phyloP scores from a whole-genome alignment of 2,113 vertebrate species.

The Notarius quadriscutis region DNA sequence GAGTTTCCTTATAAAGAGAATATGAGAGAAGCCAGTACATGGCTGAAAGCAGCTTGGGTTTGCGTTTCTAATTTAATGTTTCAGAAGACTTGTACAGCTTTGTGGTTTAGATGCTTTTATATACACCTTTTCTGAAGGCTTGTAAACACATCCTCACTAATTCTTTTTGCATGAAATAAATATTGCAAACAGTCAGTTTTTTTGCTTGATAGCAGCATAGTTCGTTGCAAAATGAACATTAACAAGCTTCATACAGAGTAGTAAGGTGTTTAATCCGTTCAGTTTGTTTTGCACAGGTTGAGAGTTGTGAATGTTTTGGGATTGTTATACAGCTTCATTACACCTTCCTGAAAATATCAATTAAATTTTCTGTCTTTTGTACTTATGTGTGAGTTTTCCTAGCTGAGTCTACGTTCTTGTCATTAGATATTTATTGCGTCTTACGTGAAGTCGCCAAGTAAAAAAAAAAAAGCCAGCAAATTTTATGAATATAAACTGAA shows the following conservation, averaged over 20 bases:
- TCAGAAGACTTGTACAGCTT: not conserved
- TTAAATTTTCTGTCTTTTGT: not conserved
- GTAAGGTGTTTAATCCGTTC: not conserved
- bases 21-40: no score
- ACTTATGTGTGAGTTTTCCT: not conserved
- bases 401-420: not conserved
- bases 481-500: not conserved
- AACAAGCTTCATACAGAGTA: not conserved
- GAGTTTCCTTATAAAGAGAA: not conserved
- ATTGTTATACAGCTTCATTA: not conserved
- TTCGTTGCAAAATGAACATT: not conserved
- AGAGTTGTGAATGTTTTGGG: not conserved
- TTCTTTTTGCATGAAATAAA: not conserved
- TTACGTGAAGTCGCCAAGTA: not conserved
- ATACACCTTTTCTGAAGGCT: constrained; percentile 3
- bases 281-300: not conserved
- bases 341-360: no score
- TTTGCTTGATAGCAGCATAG: not conserved
- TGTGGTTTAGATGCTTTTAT: not conserved
- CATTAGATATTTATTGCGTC: not conserved
- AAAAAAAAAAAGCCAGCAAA: not conserved
- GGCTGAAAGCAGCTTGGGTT: not conserved
- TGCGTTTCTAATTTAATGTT: not conserved
- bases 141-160: not conserved
- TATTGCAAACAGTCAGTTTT: not conserved